Evolutionary conservation across 2,113 vertebrate genomes (phyloP).

Genomic region (Thinocorus orbignyianus): DNA sequence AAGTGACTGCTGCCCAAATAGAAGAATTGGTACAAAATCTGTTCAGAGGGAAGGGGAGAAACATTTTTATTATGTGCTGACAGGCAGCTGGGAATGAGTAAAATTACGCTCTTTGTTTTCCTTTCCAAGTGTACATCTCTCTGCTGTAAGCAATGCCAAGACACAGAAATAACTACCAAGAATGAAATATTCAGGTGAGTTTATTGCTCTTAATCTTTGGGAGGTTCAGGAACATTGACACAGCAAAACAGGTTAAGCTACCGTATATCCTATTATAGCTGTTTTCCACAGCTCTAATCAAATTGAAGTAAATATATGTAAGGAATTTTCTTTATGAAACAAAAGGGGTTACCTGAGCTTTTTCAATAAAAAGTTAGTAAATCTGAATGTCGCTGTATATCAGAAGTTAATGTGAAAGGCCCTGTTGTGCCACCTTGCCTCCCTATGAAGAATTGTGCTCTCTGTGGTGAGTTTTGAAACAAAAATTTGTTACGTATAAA

Average conservation of each 20-base stretch:
- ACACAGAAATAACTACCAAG: conserved; percentile 97
- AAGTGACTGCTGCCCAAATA: neutral
- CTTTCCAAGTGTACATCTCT: conserved; percentile 90
- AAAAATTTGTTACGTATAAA: fast-evolving
- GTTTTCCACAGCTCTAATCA: neutral
- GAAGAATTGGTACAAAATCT: neutral
- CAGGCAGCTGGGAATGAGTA: neutral
- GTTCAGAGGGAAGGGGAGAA: neutral
- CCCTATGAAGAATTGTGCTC: neutral
- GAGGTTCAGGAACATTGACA: neutral
- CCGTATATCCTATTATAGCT: neutral
- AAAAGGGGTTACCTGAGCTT: neutral
- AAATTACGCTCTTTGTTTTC: neutral
- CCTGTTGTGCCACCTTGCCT: neutral
- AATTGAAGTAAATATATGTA: neutral
- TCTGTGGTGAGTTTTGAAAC: neutral
- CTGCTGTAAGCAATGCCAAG: conserved; percentile 95
- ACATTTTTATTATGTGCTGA: neutral
- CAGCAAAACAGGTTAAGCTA: neutral
- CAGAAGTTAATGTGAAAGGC: neutral
- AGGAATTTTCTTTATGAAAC: neutral
- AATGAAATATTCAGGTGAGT: conserved; percentile 98
- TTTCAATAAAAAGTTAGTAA: neutral
- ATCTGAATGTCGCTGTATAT: neutral
- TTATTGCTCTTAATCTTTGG: neutral